A percentile compares a stretch with the other conserved stretches of the same genome.
These are phyloP conservation scores for Hololepta plana DNA, from an alignment of 2,888 invertebrate genomes.

Conservation along the genomic window DNA sequence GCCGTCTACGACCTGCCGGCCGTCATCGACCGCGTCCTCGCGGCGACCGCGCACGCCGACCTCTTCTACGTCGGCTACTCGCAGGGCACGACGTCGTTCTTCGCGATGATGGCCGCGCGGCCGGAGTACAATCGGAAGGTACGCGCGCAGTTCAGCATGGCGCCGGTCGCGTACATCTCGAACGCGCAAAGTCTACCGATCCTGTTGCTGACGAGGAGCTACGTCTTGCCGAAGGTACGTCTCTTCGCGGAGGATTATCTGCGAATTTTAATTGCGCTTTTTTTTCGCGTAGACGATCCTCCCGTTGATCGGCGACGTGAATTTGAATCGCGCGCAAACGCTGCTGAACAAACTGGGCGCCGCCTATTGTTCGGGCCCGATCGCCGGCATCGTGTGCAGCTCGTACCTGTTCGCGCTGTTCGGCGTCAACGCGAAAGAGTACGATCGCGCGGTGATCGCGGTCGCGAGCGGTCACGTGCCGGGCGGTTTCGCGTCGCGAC, in stretches of 20 bases:
- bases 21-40: constrained; percentile 56
- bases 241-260: too few species aligned
- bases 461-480: neutral
- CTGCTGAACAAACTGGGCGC: too few species aligned
- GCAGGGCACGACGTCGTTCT: constrained; percentile 53
- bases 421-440: neutral
- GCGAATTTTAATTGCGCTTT: too few species aligned
- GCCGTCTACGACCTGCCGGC: constrained; percentile 61
- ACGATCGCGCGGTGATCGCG: neutral
- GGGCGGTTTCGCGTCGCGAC: neutral
- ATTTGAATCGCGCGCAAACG: too few species aligned
- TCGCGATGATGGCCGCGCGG: constrained; percentile 42
- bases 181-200: constrained; percentile 27
- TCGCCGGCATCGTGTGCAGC: too few species aligned
- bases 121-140: constrained; percentile 51
- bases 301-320: too few species aligned
- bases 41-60: constrained; percentile 33
- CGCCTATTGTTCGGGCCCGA: too few species aligned
- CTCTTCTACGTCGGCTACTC: constrained; percentile 71
- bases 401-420: neutral
- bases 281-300: too few species aligned
- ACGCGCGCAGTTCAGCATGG: constrained; percentile 44
- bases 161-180: constrained; percentile 41
- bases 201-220: constrained; percentile 14
- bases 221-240: too few species aligned